Base-by-base conservation (phyloP, 2,113 vertebrate species). In the Hypanus sabinus region DNA sequence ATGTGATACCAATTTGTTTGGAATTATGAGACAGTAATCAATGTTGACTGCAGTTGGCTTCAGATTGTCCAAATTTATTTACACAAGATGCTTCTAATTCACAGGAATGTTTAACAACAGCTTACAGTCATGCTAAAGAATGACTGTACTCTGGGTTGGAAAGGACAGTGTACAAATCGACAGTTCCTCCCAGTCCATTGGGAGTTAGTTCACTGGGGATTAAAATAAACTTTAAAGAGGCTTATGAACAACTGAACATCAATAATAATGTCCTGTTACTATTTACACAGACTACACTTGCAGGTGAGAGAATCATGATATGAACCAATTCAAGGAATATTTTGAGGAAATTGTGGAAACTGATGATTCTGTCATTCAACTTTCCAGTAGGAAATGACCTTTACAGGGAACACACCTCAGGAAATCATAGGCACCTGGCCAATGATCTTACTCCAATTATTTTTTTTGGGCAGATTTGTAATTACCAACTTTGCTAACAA, bases 301-400 rank as follows among this genome's bases (percentile, higher is more conserved):
- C 3, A 92, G 68, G 90, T 73, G 65, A 92, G 90, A 46, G 24
- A 68, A 68, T 70, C 65, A 70, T 70, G 5, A 91, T n/a, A 5
- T 91, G 11, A 91, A 65, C 70, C 88, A 65, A 91, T 65, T 65
- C 60, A 70, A 91, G 88, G 60, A 91, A 38, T 38, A 92, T 71
- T 38, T 70, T 38, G 65, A 92, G 18, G 33, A 36, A 71, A 27
- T 60, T 30, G 55, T 87, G 55, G 24, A 57, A 87, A 65, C 11
- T 62, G 57, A n/a, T 62, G 85, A 2, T 16, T 88, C 30, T 62
- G 27, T 88, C 11, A 12, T 62, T 30, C 83, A 87, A 57, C 55
- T 5, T 14, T 62, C 2, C 57, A 30, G 24, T 60, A 10, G 76
- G 27, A 11, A 88, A 14, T 14, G 30, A 62, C 27, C 85, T 60